Evolutionary conservation across 2,113 vertebrate species (phyloP).

Genomic region (Cervus canadensis): DNA sequence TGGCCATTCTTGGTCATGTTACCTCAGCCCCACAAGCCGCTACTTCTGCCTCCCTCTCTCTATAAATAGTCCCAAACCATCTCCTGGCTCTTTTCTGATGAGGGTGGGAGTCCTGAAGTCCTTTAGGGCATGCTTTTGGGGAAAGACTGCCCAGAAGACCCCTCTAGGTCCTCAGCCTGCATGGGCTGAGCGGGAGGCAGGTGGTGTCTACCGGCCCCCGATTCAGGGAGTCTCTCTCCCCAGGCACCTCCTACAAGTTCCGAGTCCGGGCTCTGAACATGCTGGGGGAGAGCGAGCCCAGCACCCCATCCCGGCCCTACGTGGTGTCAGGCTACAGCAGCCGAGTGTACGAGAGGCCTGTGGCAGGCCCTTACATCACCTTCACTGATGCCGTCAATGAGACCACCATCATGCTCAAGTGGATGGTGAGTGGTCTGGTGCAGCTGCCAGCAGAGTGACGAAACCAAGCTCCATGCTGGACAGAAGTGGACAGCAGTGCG

Average conservation of each 20-base stretch:
- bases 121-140: neutral
- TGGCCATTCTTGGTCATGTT: too few species aligned
- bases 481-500: neutral
- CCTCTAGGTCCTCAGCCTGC: neutral
- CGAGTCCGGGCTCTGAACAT: slow-evolving; percentile 95
- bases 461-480: neutral
- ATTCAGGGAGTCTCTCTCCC: neutral
- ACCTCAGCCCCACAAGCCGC: neutral
- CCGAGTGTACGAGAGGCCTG: slow-evolving; percentile 88
- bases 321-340: slow-evolving; percentile 89
- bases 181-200: neutral
- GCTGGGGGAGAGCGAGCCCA: slow-evolving; percentile 94
- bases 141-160: neutral
- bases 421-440: slow-evolving; percentile 86
- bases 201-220: neutral
- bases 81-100: neutral
- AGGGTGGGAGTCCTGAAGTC: neutral
- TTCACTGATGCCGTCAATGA: slow-evolving; percentile 97
- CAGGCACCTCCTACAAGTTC: slow-evolving; percentile 95
- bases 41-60: neutral
- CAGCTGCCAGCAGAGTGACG: fast-evolving
- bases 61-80: neutral
- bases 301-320: slow-evolving; percentile 91
- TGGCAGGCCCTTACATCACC: slow-evolving; percentile 96
- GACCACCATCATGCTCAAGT: slow-evolving; percentile 97